A percentile compares a stretch with the other conserved stretches of the same genome.
phyloP scores from a whole-genome alignment of 2,888 invertebrate genomes.

The Cosmopolites sordidus region DNA sequence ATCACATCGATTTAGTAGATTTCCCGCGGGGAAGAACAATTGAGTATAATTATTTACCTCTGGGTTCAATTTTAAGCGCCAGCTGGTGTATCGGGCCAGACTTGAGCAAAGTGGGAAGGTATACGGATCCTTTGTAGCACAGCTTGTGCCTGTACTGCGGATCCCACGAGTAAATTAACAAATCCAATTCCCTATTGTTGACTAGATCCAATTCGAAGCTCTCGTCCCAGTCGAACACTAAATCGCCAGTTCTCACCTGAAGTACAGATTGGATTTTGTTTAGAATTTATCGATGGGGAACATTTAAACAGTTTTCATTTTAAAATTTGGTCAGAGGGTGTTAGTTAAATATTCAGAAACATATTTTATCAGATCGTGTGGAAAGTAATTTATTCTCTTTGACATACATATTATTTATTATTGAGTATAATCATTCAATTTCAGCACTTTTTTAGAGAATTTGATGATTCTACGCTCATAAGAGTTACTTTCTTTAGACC shows the following conservation, averaged over 20 bases:
- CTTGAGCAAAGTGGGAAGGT: constrained; percentile 72
- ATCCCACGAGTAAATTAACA: constrained; percentile 98
- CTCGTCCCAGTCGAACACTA: constrained; percentile 99
- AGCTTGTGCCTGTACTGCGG: constrained; percentile 95
- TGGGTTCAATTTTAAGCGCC: constrained; percentile 78
- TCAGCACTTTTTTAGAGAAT: no score
- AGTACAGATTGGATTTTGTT: not conserved
- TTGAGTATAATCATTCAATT: no score
- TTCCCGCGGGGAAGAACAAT: no score
- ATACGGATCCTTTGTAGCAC: constrained; percentile 89
- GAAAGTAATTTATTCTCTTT: no score
- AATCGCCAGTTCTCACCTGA: constrained; percentile 83
- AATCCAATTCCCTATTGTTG: constrained; percentile 89
- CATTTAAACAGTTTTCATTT: no score
- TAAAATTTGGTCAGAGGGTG: no score
- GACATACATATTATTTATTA: no score
- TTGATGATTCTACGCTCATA: no score
- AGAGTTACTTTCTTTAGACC: no score
- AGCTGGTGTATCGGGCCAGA: constrained; percentile 83
- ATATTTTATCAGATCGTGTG: not conserved
- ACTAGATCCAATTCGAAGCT: constrained; percentile 96
- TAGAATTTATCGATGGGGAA: no score
- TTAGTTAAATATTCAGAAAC: no score
- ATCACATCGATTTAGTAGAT: no score
- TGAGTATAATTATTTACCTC: constrained; percentile 38